Evolutionary conservation across 1,140 invertebrate species (phyloP).

Genomic region (Drosophila persimilis): DNA sequence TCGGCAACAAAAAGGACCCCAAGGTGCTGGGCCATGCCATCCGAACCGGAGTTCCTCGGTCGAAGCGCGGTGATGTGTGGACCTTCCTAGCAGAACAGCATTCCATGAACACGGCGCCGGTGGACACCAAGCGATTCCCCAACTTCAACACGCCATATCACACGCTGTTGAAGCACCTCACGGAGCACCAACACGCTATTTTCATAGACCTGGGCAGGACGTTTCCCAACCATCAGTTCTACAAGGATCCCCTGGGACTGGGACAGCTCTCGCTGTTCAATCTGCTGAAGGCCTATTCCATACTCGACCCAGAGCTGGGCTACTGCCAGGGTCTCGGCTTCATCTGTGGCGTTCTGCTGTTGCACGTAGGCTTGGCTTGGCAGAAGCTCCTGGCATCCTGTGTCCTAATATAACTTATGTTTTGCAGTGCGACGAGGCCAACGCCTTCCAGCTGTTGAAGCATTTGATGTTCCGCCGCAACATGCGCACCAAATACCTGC

Average conservation of each 20-base stretch:
- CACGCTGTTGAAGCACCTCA: conserved; percentile 92
- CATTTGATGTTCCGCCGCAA: conserved; percentile 96
- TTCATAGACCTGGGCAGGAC: conserved; percentile 93
- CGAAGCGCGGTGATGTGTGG: conserved; percentile 95
- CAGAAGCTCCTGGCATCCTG: not conserved
- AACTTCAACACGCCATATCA: conserved; percentile 92
- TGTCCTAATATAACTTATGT: not conserved
- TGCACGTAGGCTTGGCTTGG: conserved; percentile 90
- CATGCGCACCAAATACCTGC: conserved; percentile 93
- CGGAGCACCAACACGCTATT: conserved; percentile 97
- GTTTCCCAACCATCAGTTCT: conserved; percentile 97
- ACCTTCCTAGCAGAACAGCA: conserved; percentile 93
- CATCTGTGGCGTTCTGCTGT: conserved; percentile 94
- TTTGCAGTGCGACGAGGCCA: conserved; percentile 93
- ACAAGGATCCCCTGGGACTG: conserved; percentile 92
- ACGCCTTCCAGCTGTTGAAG: conserved; percentile 93
- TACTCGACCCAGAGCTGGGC: conserved; percentile 96
- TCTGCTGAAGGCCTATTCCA: conserved; percentile 96
- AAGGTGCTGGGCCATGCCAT: conserved; percentile 91
- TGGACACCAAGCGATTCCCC: conserved; percentile 88
- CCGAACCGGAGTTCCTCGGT: conserved; percentile 90
- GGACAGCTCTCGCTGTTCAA: conserved; percentile 97
- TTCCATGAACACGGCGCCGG: conserved; percentile 87
- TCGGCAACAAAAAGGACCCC: conserved; percentile 88
- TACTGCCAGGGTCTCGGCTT: conserved; percentile 98